phyloP scores from a whole-genome alignment of 2,888 invertebrate species.

The Ypsolopha sequella region DNA sequence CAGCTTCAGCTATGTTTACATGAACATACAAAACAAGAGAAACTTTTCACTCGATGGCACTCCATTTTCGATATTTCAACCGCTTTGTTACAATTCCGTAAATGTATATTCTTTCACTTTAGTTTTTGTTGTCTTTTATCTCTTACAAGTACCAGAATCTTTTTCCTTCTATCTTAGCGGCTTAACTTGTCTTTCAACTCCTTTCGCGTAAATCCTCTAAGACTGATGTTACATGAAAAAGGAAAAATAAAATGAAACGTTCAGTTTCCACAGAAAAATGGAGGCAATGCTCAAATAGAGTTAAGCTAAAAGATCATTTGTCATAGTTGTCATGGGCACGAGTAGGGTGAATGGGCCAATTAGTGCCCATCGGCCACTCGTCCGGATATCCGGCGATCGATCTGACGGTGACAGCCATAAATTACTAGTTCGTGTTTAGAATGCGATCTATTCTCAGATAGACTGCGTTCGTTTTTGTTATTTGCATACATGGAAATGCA shows the following conservation, averaged over 20 bases:
- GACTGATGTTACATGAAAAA: too few relatives aligned
- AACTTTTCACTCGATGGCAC: background rate
- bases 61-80: background rate
- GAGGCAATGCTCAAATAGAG: too few relatives aligned
- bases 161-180: too few relatives aligned
- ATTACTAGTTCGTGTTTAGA: background rate
- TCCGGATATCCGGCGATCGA: slow-evolving; percentile 19
- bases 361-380: slow-evolving; percentile 15
- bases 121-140: too few relatives aligned
- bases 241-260: too few relatives aligned
- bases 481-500: background rate
- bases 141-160: too few relatives aligned
- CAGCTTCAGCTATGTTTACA: background rate
- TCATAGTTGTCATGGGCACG: slow-evolving; percentile 17
- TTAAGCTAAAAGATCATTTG: slow-evolving; percentile 14
- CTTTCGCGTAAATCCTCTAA: too few relatives aligned
- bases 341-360: slow-evolving; percentile 15
- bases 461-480: background rate
- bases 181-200: too few relatives aligned
- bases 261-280: too few relatives aligned
- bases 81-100: background rate
- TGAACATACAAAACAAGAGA: background rate
- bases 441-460: slow-evolving; percentile 1
- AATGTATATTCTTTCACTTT: too few relatives aligned
- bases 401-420: slow-evolving; percentile 11